These are phyloP conservation scores for Drosophila nebulosa DNA, from an alignment of 1,140 invertebrate genomes.

Conservation along the genomic window DNA sequence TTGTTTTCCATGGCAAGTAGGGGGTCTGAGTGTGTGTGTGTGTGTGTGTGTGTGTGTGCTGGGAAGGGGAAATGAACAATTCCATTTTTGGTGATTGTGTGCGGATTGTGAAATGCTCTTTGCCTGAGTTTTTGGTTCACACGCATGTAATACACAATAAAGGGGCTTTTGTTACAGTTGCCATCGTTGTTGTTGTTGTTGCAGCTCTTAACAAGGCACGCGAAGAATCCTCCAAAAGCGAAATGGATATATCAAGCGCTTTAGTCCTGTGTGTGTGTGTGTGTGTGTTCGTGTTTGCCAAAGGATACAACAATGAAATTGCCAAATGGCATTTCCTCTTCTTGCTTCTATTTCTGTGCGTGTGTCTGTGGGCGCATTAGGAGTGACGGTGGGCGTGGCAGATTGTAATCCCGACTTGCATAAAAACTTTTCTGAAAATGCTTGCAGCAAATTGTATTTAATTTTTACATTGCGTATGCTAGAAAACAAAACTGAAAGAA, in stretches of 20 bases:
- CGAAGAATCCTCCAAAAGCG: slow-evolving; percentile 75
- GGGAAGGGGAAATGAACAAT: slow-evolving; percentile 38
- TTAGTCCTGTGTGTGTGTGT: slow-evolving; percentile 18
- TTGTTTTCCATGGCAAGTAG: neutral
- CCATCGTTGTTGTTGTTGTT: slow-evolving; percentile 58
- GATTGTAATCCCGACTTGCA: slow-evolving; percentile 6
- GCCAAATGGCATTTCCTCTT: slow-evolving; percentile 56
- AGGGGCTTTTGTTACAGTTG: slow-evolving; percentile 16
- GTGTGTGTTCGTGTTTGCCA: slow-evolving; percentile 25
- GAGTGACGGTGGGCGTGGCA: neutral
- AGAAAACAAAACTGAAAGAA: neutral
- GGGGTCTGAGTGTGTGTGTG: neutral
- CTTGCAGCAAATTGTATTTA: slow-evolving; percentile 21
- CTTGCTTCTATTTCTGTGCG: slow-evolving; percentile 8
- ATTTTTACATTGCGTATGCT: slow-evolving; percentile 17
- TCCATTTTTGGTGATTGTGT: slow-evolving; percentile 56
- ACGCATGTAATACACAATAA: slow-evolving; percentile 69
- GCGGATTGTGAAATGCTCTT: slow-evolving; percentile 19
- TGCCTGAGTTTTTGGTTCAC: slow-evolving; percentile 58
- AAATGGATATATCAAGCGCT: slow-evolving; percentile 69
- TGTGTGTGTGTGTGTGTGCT: neutral
- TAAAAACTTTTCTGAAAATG: slow-evolving; percentile 21
- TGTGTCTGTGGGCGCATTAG: neutral
- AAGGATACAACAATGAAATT: slow-evolving; percentile 64
- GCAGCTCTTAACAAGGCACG: slow-evolving; percentile 72